These are phyloP conservation scores for Callithrix jacchus DNA, from an alignment of 2,113 vertebrate genomes.

Conservation along the genomic window DNA sequence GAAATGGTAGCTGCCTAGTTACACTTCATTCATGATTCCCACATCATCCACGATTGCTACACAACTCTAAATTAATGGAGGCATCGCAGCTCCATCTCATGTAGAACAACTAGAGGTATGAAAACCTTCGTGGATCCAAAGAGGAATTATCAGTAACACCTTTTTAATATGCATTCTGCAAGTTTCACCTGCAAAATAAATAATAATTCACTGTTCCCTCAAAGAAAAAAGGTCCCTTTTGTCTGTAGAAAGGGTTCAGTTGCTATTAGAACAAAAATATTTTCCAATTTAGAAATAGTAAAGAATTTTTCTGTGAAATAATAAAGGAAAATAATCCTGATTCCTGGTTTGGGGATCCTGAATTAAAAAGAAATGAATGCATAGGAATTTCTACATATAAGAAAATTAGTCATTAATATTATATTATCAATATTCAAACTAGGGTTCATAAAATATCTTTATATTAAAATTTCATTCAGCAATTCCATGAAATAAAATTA, in stretches of 20 bases:
- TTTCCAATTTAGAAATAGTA: background rate
- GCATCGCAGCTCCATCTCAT: background rate
- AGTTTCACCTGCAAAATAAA: background rate
- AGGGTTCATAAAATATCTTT: background rate
- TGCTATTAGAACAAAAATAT: slow-evolving; percentile 24
- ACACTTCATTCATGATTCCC: background rate
- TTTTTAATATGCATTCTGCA: background rate
- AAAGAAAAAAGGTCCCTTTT: background rate
- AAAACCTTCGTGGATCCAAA: background rate
- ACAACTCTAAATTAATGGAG: background rate
- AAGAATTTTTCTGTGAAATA: background rate
- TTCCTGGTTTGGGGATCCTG: background rate
- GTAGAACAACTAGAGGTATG: background rate
- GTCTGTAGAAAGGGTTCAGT: background rate
- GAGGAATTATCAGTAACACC: background rate
- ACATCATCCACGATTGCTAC: background rate
- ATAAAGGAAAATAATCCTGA: background rate
- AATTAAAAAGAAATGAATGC: slow-evolving; percentile 30
- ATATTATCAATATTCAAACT: background rate
- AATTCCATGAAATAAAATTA: background rate
- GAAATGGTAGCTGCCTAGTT: background rate
- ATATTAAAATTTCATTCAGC: slow-evolving; percentile 22
- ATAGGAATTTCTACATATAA: background rate
- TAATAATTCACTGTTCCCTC: background rate
- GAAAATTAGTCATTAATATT: background rate